Evolutionary conservation across 2,888 invertebrate genomes (phyloP), one percentile per base, ranked within the genome.

Genomic region (Esperia sulphurella): DNA sequence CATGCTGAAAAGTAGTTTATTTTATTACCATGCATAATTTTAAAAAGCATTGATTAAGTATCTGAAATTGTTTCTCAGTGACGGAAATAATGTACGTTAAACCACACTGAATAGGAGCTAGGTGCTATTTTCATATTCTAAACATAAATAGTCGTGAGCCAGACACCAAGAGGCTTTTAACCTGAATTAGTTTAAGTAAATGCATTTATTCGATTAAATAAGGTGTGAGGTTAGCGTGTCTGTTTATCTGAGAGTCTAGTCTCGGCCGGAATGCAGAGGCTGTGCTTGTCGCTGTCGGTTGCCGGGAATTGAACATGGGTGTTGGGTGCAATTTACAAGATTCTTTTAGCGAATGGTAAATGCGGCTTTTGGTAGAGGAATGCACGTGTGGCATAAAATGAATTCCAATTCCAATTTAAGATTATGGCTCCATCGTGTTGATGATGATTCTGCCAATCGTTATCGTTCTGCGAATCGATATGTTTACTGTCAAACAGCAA

Each of bases 251-350:
- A 51, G 46, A 41, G 41, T n/a, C 35, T 39, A 30, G 39, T 29
- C 38, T 40, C 44, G 52, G 56, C 49, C 54, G 66, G 70, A 71
- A 73, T 71, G 71, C 61, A 56, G 62, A 60, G 59, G 54, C 58
- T 51, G 48, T 51, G 51, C 41, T 39, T 45, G 45, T 45, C 30
- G 38, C 39, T 45, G 45, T 45, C 37, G 28, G 35, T 13, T 9
- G 42, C 43, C n/a, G 6, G 14, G 35, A 37, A 21, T 44, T 12
- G 8, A 37, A 44, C 43, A 37, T 14, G 12, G 14, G 39, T 35
- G 35, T 35, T 35, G 35, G 35, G 21, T 21, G 21, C 21, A 21
- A 21, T 21, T 21, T 21, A 21, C 21, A 5, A 21, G 21, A 21
- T 21, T 21, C 21, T 21, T 21, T 21, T 21, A 21, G 21, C 31